phyloP scores from a whole-genome alignment of 1,140 invertebrate genomes.

The Parapsyche elsis region DNA sequence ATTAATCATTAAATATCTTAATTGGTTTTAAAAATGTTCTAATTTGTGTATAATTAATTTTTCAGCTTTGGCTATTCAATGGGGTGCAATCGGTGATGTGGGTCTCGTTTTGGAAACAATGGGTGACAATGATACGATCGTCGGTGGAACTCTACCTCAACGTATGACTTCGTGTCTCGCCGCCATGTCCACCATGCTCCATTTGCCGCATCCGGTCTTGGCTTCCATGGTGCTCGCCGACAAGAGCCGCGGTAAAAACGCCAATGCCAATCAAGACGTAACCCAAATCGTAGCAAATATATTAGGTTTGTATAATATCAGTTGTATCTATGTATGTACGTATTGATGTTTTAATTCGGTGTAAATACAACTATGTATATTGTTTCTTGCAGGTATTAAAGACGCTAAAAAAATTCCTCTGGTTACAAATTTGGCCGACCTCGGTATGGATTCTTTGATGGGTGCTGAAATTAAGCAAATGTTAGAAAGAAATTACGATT shows the following conservation, averaged over 20 bases:
- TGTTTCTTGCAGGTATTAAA: constrained; percentile 71
- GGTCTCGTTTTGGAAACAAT: constrained; percentile 90
- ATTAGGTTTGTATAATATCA: constrained; percentile 68
- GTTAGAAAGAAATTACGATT: constrained; percentile 90
- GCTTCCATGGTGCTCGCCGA: constrained; percentile 85
- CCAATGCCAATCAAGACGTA: constrained; percentile 69
- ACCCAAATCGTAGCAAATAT: constrained; percentile 85
- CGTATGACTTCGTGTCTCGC: constrained; percentile 88
- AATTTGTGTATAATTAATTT: neutral
- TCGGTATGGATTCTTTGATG: constrained; percentile 98
- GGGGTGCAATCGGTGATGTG: constrained; percentile 98
- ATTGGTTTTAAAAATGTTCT: neutral
- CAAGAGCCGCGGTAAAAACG: constrained; percentile 71
- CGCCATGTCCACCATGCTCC: constrained; percentile 88
- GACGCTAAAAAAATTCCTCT: constrained; percentile 81
- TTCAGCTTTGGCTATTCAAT: constrained; percentile 88
- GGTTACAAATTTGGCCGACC: constrained; percentile 83
- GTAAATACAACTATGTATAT: neutral
- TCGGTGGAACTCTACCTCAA: constrained; percentile 94
- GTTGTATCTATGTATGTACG: neutral
- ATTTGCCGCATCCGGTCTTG: constrained; percentile 86
- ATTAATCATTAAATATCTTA: neutral
- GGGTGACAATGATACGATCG: constrained; percentile 88
- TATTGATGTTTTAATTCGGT: neutral
- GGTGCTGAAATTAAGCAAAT: constrained; percentile 98